A percentile compares a stretch with the other conserved stretches of the same genome.
Conservation (phyloP, 1,140 invertebrate genomes). For the Dreissena rostriformis region DNA sequence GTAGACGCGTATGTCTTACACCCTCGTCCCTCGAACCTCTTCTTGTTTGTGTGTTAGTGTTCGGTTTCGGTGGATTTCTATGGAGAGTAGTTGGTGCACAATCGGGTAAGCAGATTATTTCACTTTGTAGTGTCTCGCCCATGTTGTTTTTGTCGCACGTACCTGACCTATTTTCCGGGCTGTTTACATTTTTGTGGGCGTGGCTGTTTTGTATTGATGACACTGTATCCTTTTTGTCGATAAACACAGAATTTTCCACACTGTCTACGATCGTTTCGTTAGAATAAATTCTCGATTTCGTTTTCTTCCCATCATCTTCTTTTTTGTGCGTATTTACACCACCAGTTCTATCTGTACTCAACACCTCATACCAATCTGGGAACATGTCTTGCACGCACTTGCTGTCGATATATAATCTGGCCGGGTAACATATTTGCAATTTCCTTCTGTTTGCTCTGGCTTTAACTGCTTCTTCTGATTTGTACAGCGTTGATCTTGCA, state of each 20-base stretch:
- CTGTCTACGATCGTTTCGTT: neutral
- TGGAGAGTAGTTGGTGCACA: neutral
- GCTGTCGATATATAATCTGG: neutral
- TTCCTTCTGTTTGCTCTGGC: neutral
- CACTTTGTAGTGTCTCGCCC: neutral
- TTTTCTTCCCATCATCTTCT: too few relatives aligned
- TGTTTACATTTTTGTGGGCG: neutral
- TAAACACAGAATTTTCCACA: neutral
- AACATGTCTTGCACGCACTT: neutral
- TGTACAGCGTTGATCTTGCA: conserved; percentile 2
- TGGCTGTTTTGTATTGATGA: neutral
- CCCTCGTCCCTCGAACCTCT: too few relatives aligned
- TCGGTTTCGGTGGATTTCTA: neutral
- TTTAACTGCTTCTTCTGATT: neutral
- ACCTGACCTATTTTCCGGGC: neutral
- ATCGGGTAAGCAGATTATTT: neutral
- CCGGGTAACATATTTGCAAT: neutral
- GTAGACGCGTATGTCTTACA: too few relatives aligned
- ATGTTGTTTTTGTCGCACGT: neutral
- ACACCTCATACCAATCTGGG: conserved; percentile 15
- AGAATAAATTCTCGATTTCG: neutral
- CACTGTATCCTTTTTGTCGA: neutral
- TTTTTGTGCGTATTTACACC: neutral
- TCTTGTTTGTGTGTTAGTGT: neutral
- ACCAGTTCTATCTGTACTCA: neutral